phyloP scores from a whole-genome alignment of 2,113 vertebrate species.

The Castor canadensis region DNA sequence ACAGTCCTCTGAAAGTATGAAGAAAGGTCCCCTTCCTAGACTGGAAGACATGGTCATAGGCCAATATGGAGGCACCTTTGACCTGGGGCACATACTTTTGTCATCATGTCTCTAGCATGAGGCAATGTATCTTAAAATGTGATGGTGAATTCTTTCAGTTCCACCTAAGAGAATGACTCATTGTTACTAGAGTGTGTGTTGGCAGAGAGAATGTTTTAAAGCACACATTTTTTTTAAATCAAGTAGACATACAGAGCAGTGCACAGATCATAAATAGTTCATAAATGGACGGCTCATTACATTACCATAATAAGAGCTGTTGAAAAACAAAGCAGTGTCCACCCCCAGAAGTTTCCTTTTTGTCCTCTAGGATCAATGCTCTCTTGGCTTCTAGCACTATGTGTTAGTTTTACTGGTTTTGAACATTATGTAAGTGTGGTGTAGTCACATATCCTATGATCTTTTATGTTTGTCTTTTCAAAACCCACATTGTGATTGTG shows the following conservation, averaged over 20 bases:
- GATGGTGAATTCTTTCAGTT: background rate
- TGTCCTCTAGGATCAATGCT: background rate
- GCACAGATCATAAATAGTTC: background rate
- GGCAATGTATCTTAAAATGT: background rate
- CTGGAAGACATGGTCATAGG: background rate
- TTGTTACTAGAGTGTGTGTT: background rate
- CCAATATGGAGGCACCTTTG: background rate
- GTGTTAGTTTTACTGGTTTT: background rate
- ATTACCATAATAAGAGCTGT: background rate
- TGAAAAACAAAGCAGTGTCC: background rate
- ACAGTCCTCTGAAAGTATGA: background rate
- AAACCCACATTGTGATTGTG: background rate
- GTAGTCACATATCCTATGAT: too few relatives aligned
- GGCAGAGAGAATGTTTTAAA: background rate
- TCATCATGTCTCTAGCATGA: background rate
- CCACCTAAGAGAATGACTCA: background rate
- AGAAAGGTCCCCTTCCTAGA: background rate
- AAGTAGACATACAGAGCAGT: background rate
- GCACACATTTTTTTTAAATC: background rate
- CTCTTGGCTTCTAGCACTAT: background rate
- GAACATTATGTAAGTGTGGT: background rate
- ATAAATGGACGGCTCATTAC: background rate
- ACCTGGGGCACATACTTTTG: background rate
- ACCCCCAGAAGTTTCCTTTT: background rate
- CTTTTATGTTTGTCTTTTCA: background rate